Evolutionary conservation across 2,888 invertebrate species (phyloP), one percentile per base, ranked within the genome.

Genomic region (Holacanthella duospinosa): DNA sequence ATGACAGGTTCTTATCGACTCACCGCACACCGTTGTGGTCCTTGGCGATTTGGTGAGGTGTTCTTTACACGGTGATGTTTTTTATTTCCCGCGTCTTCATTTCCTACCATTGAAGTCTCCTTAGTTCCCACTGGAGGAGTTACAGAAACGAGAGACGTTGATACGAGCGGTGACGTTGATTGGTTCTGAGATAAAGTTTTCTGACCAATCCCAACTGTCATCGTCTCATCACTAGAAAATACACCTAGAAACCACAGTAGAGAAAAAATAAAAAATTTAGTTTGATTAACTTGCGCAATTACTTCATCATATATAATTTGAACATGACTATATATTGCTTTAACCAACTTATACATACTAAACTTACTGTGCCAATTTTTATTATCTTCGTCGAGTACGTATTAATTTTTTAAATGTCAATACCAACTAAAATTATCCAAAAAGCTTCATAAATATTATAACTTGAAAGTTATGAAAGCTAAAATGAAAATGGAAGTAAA

Each of bases 11-110:
- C n/a, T 48, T n/a, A 21, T 48, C 28, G 43, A 61, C 80, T 81
- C 79, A 93, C 92, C 83, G 90, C 91, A 79, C 93, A 93, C 77
- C 90, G 89, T 76, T 92, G 92, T 59, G 91, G 91, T 65, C 92
- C 92, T 79, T 92, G 91, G 66, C 92, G 81, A 78, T 89, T 92
- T 53, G 92, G 92, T 53, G 92, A 92, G 61, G 89, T 86, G 69
- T 90, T 86, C 78, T 93, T 93, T 29, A 89, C 87, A 69, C 91
- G 84, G 70, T 84, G 82, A 76, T 86, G 84, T 77, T 86, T 86
- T 68, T 21, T 59, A 29, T 3, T 58, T 28, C n/a, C 29, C 9
- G 55, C 27, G 12, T 16, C 48, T 27, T n/a, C 12, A 59, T 19
- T 53, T 26, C 6, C 28, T 6, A 24, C 6, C 29, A 27, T 29